Evolutionary conservation across 2,797 vertebrate species (phyloP).

Genomic region (Girardinus metallicus): DNA sequence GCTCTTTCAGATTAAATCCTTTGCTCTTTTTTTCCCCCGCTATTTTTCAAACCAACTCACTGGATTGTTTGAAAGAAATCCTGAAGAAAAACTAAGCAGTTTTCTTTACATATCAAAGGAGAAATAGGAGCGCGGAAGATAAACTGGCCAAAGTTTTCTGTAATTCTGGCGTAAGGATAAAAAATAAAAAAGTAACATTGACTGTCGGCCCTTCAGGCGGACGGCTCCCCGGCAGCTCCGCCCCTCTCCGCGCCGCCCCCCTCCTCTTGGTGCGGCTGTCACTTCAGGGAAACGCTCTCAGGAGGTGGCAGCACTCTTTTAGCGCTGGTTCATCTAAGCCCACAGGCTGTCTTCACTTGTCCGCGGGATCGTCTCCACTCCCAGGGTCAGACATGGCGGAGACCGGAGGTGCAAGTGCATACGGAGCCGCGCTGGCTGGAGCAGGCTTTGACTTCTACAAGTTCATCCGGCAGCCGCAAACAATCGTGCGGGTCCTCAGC

Average conservation of each 20-base stretch:
- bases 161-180: neutral
- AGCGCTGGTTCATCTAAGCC: neutral
- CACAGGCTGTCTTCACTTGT: neutral
- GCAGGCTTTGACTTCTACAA: conserved; percentile 75
- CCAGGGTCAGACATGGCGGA: conserved; percentile 68
- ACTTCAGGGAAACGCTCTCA: neutral
- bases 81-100: neutral
- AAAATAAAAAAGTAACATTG: neutral
- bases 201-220: neutral
- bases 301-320: neutral
- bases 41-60: neutral
- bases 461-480: conserved; percentile 81
- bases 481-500: conserved; percentile 77
- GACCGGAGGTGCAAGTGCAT: conserved; percentile 63
- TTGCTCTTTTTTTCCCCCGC: neutral
- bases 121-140: neutral
- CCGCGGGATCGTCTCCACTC: neutral
- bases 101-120: neutral
- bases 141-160: neutral
- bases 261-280: neutral
- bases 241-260: conserved; percentile 34
- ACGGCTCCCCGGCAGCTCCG: conserved; percentile 27
- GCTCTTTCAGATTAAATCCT: neutral
- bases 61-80: neutral
- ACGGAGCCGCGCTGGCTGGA: conserved; percentile 77